phyloP scores from a whole-genome alignment of 2,113 vertebrate species.

The Nicator chloris region DNA sequence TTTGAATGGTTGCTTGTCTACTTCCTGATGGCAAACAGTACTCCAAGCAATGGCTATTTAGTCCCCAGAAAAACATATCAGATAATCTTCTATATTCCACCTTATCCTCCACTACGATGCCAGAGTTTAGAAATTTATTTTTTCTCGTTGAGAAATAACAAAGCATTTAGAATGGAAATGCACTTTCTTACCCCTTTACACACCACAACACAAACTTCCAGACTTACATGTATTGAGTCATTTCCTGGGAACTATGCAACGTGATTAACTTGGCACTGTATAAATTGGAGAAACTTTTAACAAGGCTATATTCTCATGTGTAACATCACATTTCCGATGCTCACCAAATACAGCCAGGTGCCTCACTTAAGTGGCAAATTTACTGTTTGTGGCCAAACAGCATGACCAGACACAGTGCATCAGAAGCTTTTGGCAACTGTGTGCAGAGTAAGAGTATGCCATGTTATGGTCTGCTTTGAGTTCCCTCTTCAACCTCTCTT shows the following conservation, averaged over 20 bases:
- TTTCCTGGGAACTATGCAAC: neutral
- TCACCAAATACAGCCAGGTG: neutral
- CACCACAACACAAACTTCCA: neutral
- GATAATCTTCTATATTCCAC: neutral
- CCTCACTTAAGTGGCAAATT: neutral
- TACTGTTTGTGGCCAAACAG: rapidly evolving
- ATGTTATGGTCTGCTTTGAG: neutral
- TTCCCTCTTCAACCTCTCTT: neutral
- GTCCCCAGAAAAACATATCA: neutral
- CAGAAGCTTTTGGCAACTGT: neutral
- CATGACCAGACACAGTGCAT: neutral
- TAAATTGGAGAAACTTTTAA: neutral
- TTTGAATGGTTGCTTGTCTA: neutral
- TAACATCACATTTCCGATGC: neutral
- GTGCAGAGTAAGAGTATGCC: neutral
- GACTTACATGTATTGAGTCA: neutral
- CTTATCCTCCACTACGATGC: neutral
- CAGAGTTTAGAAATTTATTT: neutral
- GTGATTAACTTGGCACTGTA: neutral
- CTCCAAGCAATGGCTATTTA: neutral
- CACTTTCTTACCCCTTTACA: neutral
- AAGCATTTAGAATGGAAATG: neutral
- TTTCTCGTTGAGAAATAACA: neutral
- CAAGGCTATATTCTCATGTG: rapidly evolving
- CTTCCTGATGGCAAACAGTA: neutral